Evolutionary conservation across 2,797 vertebrate genomes (phyloP).

Genomic region (Sebastiscus tertius): DNA sequence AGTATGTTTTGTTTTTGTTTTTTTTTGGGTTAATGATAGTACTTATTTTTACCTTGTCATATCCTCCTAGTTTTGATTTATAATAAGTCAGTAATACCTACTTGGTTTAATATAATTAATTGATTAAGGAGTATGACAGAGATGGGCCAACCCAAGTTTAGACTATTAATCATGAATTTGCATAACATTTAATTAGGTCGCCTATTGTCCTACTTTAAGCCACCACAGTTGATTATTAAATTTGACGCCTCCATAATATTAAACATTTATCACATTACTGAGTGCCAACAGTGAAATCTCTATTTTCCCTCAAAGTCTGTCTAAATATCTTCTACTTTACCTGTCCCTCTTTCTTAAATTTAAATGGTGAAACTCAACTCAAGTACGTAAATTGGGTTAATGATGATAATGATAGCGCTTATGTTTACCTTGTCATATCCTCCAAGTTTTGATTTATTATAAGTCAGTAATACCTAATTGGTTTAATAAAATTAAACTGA

Average conservation of each 20-base stretch:
- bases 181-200: neutral
- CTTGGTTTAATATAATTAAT: neutral
- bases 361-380: neutral
- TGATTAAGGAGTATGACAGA: neutral
- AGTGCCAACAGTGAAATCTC: neutral
- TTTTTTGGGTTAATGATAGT: neutral
- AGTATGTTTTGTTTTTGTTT: too few relatives aligned
- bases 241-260: neutral
- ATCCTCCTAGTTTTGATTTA: too few relatives aligned
- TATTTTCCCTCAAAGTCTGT: neutral
- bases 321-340: neutral
- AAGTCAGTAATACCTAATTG: too few relatives aligned
- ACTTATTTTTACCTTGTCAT: neutral
- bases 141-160: neutral
- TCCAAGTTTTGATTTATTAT: neutral
- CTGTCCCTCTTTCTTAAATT: neutral
- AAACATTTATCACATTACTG: neutral
- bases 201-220: neutral
- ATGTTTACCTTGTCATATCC: neutral
- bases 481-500: neutral
- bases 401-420: neutral
- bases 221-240: neutral
- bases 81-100: neutral
- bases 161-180: neutral
- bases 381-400: neutral